Evolutionary conservation across 2,113 vertebrate genomes (phyloP).

Genomic region (Myodes glareolus): DNA sequence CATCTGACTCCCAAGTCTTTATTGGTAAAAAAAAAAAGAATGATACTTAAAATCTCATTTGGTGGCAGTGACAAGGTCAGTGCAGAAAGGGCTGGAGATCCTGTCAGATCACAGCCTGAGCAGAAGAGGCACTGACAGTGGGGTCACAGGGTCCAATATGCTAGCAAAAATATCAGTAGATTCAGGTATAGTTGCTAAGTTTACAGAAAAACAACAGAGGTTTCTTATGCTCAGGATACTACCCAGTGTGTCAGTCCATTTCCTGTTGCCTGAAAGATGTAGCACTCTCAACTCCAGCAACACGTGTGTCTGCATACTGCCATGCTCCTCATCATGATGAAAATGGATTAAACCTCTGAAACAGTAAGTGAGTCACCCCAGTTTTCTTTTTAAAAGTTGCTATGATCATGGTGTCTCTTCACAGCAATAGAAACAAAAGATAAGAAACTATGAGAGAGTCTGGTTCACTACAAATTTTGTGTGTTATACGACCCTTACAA

Average conservation of each 20-base stretch:
- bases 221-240: not conserved
- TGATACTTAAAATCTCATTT: not conserved
- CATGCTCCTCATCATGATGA: not conserved
- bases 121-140: not conserved
- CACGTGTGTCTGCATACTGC: not conserved
- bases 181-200: not conserved
- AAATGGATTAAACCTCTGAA: not conserved
- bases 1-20: too few species aligned
- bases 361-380: not conserved
- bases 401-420: not conserved
- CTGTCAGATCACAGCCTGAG: too few species aligned
- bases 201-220: not conserved
- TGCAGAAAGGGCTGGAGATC: not conserved
- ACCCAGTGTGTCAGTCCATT: not conserved
- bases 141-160: not conserved
- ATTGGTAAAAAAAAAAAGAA: not conserved
- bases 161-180: not conserved
- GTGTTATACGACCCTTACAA: not conserved
- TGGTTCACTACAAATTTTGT: not conserved
- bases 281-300: not conserved
- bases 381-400: not conserved
- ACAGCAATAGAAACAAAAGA: not conserved
- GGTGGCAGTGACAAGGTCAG: not conserved
- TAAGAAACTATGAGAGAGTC: not conserved
- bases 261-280: not conserved